Percentiles rank a stretch among this genome's conserved stretches.
phyloP scores from a whole-genome alignment of 1,140 invertebrate genomes.

The Calycopis cecrops region DNA sequence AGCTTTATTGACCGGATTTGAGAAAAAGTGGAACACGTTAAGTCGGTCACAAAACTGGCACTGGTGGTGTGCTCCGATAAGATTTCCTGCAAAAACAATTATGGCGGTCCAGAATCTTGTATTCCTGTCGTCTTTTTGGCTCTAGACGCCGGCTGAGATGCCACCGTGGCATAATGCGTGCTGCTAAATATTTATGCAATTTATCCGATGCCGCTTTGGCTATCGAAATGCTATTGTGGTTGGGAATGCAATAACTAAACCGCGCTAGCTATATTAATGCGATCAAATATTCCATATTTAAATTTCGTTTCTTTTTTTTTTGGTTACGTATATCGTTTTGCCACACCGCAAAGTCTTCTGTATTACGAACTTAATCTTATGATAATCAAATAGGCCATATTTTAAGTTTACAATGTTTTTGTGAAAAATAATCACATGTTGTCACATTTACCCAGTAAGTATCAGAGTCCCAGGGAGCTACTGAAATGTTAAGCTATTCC shows the following conservation, averaged over 20 bases:
- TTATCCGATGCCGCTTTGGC: slow-evolving; percentile 48
- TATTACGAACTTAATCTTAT: too few relatives aligned
- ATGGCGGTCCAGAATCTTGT: slow-evolving; percentile 54
- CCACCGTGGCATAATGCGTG: slow-evolving; percentile 52
- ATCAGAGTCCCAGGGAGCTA: too few relatives aligned
- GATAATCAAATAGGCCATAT: too few relatives aligned
- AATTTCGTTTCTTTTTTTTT: not conserved
- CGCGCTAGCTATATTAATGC: slow-evolving; percentile 10
- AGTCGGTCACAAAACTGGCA: slow-evolving; percentile 58
- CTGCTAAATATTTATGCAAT: slow-evolving; percentile 70
- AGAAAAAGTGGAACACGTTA: slow-evolving; percentile 39
- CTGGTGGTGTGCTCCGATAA: slow-evolving; percentile 58
- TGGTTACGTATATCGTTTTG: too few relatives aligned
- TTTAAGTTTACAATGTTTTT: too few relatives aligned
- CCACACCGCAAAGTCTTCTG: not conserved
- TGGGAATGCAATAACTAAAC: slow-evolving; percentile 14
- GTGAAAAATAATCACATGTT: not conserved
- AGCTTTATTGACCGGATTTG: slow-evolving; percentile 32
- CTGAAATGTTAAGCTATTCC: too few relatives aligned
- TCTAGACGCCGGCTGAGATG: slow-evolving; percentile 39
- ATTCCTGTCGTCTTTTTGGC: slow-evolving; percentile 47
- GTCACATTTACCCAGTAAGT: too few relatives aligned
- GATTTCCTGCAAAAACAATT: slow-evolving; percentile 64
- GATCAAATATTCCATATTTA: slow-evolving; percentile 8
- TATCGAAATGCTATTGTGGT: slow-evolving; percentile 21